phyloP scores from a whole-genome alignment of 2,797 vertebrate species.

The Fistularia commersonii region DNA sequence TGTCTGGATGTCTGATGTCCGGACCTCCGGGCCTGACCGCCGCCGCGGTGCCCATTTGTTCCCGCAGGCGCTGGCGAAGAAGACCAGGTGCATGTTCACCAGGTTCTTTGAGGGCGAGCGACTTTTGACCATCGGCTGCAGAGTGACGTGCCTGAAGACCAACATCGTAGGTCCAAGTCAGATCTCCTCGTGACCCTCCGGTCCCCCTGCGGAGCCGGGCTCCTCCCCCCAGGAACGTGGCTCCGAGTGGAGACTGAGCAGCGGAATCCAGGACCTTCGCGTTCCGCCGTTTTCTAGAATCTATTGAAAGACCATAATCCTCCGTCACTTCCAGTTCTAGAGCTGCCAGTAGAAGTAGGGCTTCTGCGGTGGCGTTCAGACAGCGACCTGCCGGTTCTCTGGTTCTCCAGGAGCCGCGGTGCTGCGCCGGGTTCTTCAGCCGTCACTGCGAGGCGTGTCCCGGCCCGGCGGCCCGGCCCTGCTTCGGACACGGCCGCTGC shows the following conservation, averaged over 20 bases:
- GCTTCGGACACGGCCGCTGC: slow-evolving; percentile 84
- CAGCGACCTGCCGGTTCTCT: background rate
- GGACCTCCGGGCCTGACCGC: too few species aligned
- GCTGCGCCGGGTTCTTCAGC: slow-evolving; percentile 86
- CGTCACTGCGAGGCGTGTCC: slow-evolving; percentile 87
- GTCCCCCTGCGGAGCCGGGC: too few species aligned
- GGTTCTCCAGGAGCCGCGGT: slow-evolving; percentile 72
- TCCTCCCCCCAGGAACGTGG: too few species aligned
- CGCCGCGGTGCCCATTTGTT: slow-evolving; percentile 9
- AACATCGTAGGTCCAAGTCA: slow-evolving; percentile 66
- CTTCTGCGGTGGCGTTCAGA: background rate
- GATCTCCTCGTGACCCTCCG: background rate
- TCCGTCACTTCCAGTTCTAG: too few species aligned
- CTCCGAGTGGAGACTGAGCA: too few species aligned
- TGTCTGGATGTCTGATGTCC: too few species aligned
- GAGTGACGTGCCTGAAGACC: slow-evolving; percentile 64
- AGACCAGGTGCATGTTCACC: slow-evolving; percentile 68
- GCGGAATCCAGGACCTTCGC: too few species aligned
- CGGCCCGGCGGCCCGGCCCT: slow-evolving; percentile 66
- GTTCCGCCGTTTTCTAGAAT: too few species aligned
- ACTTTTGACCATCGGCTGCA: slow-evolving; percentile 75
- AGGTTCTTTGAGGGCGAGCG: slow-evolving; percentile 51
- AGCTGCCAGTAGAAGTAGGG: too few species aligned
- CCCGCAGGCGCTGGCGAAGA: slow-evolving; percentile 54
- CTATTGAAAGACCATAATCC: too few species aligned